These are phyloP conservation scores for Xenopus laevis DNA, from an alignment of 2,113 vertebrate species.

Conservation along the genomic window DNA sequence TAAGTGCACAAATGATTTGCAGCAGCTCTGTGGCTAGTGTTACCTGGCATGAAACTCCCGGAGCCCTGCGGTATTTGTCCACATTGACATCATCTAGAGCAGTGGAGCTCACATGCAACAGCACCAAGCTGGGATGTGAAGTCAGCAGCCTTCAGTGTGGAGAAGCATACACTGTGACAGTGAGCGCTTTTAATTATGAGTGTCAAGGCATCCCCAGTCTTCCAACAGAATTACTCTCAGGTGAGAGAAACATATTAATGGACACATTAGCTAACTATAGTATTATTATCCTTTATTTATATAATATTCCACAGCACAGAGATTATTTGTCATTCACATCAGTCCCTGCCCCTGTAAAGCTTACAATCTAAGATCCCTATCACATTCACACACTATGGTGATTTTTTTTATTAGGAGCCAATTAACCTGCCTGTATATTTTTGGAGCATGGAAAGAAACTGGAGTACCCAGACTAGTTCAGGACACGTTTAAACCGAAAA, in stretches of 20 bases:
- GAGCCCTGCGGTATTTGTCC: constrained; percentile 57
- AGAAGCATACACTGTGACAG: constrained; percentile 55
- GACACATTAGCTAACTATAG: not conserved
- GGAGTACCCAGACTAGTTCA: too few species aligned
- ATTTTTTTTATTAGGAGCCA: too few species aligned
- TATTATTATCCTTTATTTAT: too few species aligned
- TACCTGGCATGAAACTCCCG: constrained; percentile 58
- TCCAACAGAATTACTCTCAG: constrained; percentile 5
- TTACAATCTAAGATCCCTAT: too few species aligned
- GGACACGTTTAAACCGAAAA: too few species aligned
- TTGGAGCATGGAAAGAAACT: too few species aligned
- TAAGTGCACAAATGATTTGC: constrained; percentile 61
- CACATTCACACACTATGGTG: too few species aligned
- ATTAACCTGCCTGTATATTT: too few species aligned
- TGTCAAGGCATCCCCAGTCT: constrained; percentile 59
- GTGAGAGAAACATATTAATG: not conserved
- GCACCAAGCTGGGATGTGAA: constrained; percentile 53
- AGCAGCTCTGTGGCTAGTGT: constrained; percentile 56
- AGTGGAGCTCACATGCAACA: constrained; percentile 41
- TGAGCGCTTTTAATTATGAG: constrained; percentile 57
- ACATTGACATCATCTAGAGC: constrained; percentile 46
- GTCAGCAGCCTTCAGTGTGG: constrained; percentile 62
- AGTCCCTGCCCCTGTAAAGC: too few species aligned
- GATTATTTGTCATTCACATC: too few species aligned
- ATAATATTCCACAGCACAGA: too few species aligned